These are phyloP conservation scores for Ips nitidus DNA, from an alignment of 1,140 invertebrate species.

Conservation along the genomic window DNA sequence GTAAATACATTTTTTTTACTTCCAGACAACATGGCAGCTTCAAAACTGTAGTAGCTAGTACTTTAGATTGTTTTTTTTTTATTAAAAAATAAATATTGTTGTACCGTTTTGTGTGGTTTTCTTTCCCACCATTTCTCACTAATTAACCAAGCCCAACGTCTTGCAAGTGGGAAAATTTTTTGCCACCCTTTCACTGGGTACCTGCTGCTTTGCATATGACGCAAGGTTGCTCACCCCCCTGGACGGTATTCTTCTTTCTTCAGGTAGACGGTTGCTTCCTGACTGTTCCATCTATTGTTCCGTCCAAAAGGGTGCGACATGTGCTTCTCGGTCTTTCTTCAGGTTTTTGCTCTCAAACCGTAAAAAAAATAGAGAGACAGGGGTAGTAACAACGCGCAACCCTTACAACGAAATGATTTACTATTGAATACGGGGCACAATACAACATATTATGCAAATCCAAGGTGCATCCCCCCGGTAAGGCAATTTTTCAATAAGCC, in stretches of 20 bases:
- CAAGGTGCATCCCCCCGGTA: constrained; percentile 29
- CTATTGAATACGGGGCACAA: constrained; percentile 18
- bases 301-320: too few relatives aligned
- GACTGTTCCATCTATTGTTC: too few relatives aligned
- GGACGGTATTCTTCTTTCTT: constrained; percentile 15
- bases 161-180: background rate
- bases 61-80: too few relatives aligned
- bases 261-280: constrained; percentile 27
- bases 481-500: constrained; percentile 33
- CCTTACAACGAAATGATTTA: constrained; percentile 28
- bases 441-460: constrained; percentile 33
- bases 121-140: too few relatives aligned
- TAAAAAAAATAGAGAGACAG: background rate
- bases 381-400: constrained; percentile 20
- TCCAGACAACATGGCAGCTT: too few relatives aligned
- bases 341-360: too few relatives aligned
- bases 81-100: too few relatives aligned
- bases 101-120: too few relatives aligned
- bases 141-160: too few relatives aligned
- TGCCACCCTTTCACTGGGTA: constrained; percentile 3
- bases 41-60: too few relatives aligned
- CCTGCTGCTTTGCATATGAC: constrained; percentile 34
- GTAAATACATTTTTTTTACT: too few relatives aligned
- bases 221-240: constrained; percentile 21
- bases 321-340: too few relatives aligned